These are phyloP conservation scores for Onychostoma macrolepis DNA, from an alignment of 2,113 vertebrate species.

Conservation along the genomic window DNA sequence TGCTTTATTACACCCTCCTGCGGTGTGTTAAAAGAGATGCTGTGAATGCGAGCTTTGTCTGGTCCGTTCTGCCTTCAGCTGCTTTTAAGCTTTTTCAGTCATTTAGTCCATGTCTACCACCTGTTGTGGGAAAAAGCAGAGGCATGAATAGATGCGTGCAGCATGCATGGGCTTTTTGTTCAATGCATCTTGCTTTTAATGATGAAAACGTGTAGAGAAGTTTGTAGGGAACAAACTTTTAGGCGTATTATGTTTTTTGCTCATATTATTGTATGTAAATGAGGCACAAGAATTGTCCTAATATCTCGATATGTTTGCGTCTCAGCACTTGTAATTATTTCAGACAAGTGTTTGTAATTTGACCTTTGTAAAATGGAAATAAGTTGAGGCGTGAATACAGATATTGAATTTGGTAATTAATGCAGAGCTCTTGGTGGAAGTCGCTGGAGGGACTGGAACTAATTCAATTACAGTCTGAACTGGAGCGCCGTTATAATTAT, in stretches of 20 bases:
- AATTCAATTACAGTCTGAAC: constrained; percentile 78
- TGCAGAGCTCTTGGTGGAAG: constrained; percentile 71
- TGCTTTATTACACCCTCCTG: constrained; percentile 22
- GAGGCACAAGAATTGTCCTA: neutral
- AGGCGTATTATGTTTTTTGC: neutral
- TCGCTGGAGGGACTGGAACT: constrained; percentile 69
- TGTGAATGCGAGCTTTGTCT: constrained; percentile 24
- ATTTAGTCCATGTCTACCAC: constrained; percentile 17
- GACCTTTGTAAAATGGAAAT: constrained; percentile 75
- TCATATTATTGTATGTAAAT: constrained; percentile 5
- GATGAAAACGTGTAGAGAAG: neutral
- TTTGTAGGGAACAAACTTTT: neutral
- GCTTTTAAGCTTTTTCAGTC: constrained; percentile 32
- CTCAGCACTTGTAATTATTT: constrained; percentile 55
- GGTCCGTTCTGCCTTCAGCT: neutral
- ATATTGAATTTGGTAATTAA: constrained; percentile 80
- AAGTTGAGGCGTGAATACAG: constrained; percentile 70
- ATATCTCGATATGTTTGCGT: neutral
- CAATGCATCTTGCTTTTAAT: neutral
- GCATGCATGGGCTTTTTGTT: constrained; percentile 4
- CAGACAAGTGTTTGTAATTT: constrained; percentile 66
- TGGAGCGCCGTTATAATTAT: constrained; percentile 74
- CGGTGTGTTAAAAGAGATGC: constrained; percentile 3
- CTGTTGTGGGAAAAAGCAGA: constrained; percentile 29
- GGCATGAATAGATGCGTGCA: constrained; percentile 2